Evolutionary conservation across 2,113 vertebrate species (phyloP).

Genomic region (Clinocottus analis): DNA sequence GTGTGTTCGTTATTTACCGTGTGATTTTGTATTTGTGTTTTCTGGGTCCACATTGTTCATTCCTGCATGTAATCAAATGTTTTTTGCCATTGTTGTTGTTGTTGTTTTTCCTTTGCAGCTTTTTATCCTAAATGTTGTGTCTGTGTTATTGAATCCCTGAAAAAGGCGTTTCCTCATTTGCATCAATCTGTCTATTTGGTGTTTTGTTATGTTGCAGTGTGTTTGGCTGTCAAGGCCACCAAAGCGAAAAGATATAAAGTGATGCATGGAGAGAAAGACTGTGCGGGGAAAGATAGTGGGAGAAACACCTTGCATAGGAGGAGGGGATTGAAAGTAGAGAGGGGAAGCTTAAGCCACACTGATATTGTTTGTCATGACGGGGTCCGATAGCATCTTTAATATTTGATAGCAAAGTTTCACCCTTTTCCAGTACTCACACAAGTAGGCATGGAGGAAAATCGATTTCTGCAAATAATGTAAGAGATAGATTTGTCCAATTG

Average conservation of each 20-base stretch:
- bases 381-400: slow-evolving; percentile 72
- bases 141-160: neutral
- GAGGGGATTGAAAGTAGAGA: neutral
- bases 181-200: neutral
- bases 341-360: slow-evolving; percentile 27
- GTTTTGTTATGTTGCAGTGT: neutral
- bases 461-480: slow-evolving; percentile 48
- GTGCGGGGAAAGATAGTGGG: neutral
- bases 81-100: neutral
- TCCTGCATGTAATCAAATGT: neutral
- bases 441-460: slow-evolving; percentile 33
- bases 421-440: slow-evolving; percentile 42
- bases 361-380: slow-evolving; percentile 44
- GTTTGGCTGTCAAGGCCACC: neutral
- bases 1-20: neutral
- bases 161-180: neutral
- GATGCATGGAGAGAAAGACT: neutral
- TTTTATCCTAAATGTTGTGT: neutral
- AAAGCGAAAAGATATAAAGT: slow-evolving; percentile 1
- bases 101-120: neutral
- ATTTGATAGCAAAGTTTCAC: slow-evolving; percentile 65
- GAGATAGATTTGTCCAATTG: slow-evolving; percentile 40
- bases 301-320: neutral
- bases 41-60: neutral
- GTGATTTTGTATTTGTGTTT: neutral